Evolutionary conservation across 2,797 vertebrate species (phyloP).

Genomic region (Pempheris klunzingeri): DNA sequence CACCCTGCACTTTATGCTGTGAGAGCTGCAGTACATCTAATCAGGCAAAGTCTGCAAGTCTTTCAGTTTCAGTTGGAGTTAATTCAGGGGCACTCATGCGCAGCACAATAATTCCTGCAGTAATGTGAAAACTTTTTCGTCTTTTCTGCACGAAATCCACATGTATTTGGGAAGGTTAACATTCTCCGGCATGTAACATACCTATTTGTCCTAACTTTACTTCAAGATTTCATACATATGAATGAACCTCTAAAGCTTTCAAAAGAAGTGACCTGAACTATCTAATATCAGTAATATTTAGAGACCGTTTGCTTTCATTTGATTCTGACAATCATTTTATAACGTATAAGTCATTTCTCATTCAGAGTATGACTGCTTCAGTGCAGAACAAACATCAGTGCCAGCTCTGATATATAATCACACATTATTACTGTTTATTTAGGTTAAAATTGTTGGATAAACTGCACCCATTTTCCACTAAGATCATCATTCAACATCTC

Average conservation of each 20-base stretch:
- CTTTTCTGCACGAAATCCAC: background rate
- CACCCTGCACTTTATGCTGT: slow-evolving; percentile 8
- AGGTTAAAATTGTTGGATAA: background rate
- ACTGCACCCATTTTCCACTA: background rate
- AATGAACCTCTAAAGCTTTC: background rate
- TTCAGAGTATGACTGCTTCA: background rate
- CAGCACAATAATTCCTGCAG: background rate
- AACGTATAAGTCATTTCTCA: background rate
- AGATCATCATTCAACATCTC: slow-evolving; percentile 10
- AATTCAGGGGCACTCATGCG: slow-evolving; percentile 17
- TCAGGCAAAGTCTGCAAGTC: slow-evolving; percentile 31
- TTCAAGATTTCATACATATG: background rate
- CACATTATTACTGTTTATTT: slow-evolving; percentile 1
- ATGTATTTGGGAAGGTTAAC: rapidly evolving
- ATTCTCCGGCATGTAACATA: background rate
- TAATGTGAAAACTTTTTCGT: background rate
- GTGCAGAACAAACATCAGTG: background rate
- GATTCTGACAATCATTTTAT: background rate
- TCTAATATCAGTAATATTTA: background rate
- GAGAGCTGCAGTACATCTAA: slow-evolving; percentile 39
- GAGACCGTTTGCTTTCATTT: background rate
- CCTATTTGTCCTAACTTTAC: background rate
- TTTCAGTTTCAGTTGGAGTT: slow-evolving; percentile 30
- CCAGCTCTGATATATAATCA: slow-evolving; percentile 1
- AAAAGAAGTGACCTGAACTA: background rate